Evolutionary conservation across 2,113 vertebrate genomes (phyloP), one percentile per base, ranked within the genome.

Genomic region (Psilopogon haemacephalus): DNA sequence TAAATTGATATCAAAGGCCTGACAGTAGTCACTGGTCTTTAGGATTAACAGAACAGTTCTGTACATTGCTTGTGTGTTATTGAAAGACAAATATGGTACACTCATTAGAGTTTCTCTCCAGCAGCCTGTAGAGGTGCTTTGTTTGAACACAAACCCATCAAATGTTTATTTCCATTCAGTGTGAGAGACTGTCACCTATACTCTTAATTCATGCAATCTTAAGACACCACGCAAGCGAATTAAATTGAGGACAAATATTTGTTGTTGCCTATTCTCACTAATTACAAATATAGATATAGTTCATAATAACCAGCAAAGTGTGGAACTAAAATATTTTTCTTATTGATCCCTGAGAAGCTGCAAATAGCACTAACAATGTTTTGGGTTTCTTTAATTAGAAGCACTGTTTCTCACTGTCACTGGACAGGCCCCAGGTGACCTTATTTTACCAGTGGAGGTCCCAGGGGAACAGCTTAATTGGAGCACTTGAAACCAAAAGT

Each of bases 401-500:
- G 8, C 15, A 8, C 6, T 18, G n/a, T n/a, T 50, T 82, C 42
- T 93, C 84, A 56, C 87, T 73, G 73, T 86, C 65, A 58, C 84
- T 56, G 65, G 88, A 48, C 52, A 71, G 55, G 62, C 76, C 88
- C 48, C 73, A n/a, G 14, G 42, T 76, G 95, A 96, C 92, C 93
- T 95, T 85, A 44, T 38, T n/a, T 80, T 94, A 90, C 3, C 15
- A 94, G 54, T 62, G 40, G 79, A 86, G 92, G 91, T 93, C 94
- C 90, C 92, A 77, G 83, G 84, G 95, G 90, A 94, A 87, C 44
- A 60, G 32, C 93, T 95, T 98, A 97, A 98, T 96, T 97, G 88
- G 94, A 78, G 40, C 50, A 30, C 55, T 84, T 5, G 16, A 94
- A 95, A 91, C 81, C 28, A 59, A 64, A 85, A 89, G 86, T 74